phyloP scores from a whole-genome alignment of 2,888 invertebrate species.

The Balanococcus diminutus region DNA sequence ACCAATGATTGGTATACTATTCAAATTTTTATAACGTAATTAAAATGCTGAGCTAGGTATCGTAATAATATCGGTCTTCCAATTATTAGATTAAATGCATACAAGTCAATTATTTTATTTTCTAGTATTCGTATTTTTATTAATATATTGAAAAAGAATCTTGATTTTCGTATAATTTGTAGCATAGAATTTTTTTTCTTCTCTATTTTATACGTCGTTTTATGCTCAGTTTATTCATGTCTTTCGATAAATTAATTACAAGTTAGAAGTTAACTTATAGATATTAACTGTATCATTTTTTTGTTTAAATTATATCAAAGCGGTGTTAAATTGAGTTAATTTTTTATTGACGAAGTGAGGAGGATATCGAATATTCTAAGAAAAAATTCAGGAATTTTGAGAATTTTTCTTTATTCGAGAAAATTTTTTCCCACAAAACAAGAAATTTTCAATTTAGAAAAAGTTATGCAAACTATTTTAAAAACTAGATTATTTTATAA shows the following conservation, averaged over 20 bases:
- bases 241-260: constrained; percentile 16
- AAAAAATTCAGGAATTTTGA: too few relatives aligned
- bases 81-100: background rate
- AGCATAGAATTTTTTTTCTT: background rate
- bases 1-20: background rate
- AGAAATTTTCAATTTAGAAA: too few relatives aligned
- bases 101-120: background rate
- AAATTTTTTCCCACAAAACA: too few relatives aligned
- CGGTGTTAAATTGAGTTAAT: background rate
- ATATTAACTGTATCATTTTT: background rate
- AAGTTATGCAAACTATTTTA: too few relatives aligned
- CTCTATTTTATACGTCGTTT: background rate
- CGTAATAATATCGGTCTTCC: background rate
- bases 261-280: background rate
- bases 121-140: background rate
- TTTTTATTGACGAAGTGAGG: too few relatives aligned
- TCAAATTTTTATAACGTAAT: background rate
- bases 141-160: background rate
- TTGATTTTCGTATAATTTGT: background rate
- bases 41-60: background rate
- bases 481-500: too few relatives aligned
- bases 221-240: constrained; percentile 32
- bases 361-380: too few relatives aligned
- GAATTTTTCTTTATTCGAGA: too few relatives aligned
- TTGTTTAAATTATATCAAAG: background rate